Evolutionary conservation across 2,888 invertebrate genomes (phyloP).

Genomic region (Autographa pulchrina): DNA sequence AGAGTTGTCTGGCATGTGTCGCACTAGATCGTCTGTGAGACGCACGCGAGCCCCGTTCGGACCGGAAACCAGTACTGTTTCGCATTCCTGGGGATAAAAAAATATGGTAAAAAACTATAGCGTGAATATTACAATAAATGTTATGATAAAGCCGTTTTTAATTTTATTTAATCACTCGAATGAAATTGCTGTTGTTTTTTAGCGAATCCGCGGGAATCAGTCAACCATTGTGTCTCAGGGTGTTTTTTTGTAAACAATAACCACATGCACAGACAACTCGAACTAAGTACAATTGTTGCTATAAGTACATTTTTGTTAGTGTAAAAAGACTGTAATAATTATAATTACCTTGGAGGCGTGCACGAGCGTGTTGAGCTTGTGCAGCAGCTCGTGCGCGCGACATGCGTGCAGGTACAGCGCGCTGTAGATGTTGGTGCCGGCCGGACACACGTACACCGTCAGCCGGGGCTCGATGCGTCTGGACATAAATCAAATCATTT

Average conservation of each 20-base stretch:
- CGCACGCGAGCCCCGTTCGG: constrained; percentile 95
- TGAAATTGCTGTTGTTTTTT: no score
- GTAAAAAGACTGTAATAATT: no score
- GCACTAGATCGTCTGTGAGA: constrained; percentile 95
- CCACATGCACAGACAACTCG: no score
- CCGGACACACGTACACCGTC: constrained; percentile 94
- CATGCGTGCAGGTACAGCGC: constrained; percentile 94
- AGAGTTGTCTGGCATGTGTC: constrained; percentile 93
- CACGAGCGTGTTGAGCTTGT: constrained; percentile 91
- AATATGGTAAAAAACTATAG: constrained; percentile 26
- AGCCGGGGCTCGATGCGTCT: constrained; percentile 92
- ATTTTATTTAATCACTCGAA: no score
- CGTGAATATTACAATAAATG: no score
- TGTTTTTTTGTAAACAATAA: no score
- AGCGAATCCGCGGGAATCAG: no score
- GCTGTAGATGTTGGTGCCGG: constrained; percentile 89
- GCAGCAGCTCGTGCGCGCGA: constrained; percentile 91
- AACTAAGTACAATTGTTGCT: no score
- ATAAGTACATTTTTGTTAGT: no score
- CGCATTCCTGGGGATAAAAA: constrained; percentile 85
- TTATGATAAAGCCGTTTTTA: no score
- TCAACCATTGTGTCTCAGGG: no score
- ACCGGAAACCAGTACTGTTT: constrained; percentile 93
- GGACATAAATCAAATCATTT: constrained; percentile 19
- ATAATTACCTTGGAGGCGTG: constrained; percentile 69